phyloP scores from a whole-genome alignment of 1,140 invertebrate genomes.

The Saxidomus purpurata region DNA sequence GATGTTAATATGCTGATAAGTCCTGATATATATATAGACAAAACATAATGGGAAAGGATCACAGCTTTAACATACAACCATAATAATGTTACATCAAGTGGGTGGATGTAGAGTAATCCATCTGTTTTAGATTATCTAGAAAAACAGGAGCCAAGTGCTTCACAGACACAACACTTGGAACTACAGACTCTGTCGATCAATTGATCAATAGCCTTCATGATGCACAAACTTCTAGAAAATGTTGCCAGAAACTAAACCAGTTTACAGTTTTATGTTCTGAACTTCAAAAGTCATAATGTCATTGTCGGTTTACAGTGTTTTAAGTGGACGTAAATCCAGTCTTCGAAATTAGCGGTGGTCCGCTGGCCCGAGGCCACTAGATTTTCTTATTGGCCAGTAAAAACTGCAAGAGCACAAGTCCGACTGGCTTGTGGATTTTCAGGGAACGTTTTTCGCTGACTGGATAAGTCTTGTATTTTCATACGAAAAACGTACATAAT shows the following conservation, averaged over 20 bases:
- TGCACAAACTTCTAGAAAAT: not conserved
- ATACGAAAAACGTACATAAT: no score
- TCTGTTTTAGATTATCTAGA: slow-evolving; percentile 5
- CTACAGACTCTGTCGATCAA: not conserved
- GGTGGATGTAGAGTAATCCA: not conserved
- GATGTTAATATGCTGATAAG: no score
- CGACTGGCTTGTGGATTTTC: no score
- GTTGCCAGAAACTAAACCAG: not conserved
- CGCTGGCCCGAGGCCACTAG: no score
- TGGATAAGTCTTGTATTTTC: no score
- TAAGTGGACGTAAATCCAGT: no score
- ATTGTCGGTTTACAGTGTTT: no score
- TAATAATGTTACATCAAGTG: slow-evolving; percentile 5
- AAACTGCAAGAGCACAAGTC: no score
- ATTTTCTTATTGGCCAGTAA: no score
- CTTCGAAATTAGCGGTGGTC: no score
- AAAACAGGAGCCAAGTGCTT: not conserved
- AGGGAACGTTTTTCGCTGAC: no score
- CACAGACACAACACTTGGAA: slow-evolving; percentile 4
- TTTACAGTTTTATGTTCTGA: not conserved
- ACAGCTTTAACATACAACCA: not conserved
- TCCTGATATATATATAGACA: not conserved
- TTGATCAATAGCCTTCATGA: not conserved
- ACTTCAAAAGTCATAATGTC: no score
- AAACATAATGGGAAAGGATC: not conserved